A percentile compares a stretch with the other conserved stretches of the same genome.
Evolutionary conservation across 2,888 invertebrate species (phyloP).

Genomic region (Gnatocerus cornutus): DNA sequence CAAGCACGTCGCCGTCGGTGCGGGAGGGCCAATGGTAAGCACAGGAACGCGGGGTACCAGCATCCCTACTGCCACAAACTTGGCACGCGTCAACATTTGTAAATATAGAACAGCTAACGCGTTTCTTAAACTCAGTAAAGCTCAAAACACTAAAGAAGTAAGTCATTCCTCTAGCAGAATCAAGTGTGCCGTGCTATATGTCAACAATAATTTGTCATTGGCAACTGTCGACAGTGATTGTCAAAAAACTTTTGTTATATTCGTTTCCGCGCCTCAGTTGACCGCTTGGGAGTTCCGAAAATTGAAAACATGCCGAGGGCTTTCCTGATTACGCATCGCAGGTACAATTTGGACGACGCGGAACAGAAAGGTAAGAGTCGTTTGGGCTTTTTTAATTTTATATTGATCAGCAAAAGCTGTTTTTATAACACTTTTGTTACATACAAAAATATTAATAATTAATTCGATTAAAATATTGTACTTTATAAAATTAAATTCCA

Average conservation of each 20-base stretch:
- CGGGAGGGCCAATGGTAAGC: slow-evolving; percentile 50
- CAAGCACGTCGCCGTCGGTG: slow-evolving; percentile 23
- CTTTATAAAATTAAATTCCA: too few species aligned
- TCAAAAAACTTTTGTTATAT: slow-evolving; percentile 35
- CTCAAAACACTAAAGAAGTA: slow-evolving; percentile 57
- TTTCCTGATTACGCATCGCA: slow-evolving; percentile 77
- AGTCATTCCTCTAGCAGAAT: slow-evolving; percentile 40
- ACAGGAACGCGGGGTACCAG: slow-evolving; percentile 45
- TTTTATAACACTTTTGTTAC: too few species aligned
- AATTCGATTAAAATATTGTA: too few species aligned
- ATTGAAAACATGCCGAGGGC: slow-evolving; percentile 75
- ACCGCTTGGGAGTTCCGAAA: too few species aligned
- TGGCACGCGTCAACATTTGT: slow-evolving; percentile 71
- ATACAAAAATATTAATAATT: too few species aligned
- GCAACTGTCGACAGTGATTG: neutral
- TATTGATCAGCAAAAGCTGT: too few species aligned
- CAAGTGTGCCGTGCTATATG: slow-evolving; percentile 53
- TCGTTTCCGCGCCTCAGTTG: too few species aligned
- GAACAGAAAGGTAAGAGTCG: slow-evolving; percentile 67
- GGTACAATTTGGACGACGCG: slow-evolving; percentile 72
- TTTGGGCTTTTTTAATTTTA: too few species aligned
- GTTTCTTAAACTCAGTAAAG: slow-evolving; percentile 67
- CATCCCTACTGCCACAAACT: slow-evolving; percentile 66
- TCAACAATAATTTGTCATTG: slow-evolving; percentile 28
- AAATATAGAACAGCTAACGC: slow-evolving; percentile 71